Conservation (phyloP, 2,888 invertebrate genomes). For the Rhagonycha fulva region DNA sequence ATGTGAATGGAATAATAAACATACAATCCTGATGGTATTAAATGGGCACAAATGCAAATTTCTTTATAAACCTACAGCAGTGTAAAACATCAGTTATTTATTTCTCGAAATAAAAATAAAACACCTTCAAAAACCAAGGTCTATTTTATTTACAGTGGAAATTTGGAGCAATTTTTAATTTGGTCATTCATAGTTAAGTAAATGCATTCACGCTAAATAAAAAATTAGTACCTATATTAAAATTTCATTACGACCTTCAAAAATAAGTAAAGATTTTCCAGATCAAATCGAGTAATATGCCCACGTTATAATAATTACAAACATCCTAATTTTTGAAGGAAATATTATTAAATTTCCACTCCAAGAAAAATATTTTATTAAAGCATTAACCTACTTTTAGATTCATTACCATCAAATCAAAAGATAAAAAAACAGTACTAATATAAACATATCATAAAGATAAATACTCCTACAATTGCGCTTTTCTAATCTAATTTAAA, state of each 20-base stretch:
- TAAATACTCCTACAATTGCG: conserved; percentile 18
- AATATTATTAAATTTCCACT: neutral
- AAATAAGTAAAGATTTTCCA: neutral
- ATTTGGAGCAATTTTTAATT: neutral
- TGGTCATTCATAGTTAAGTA: neutral
- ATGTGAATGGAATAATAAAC: neutral
- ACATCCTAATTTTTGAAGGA: neutral
- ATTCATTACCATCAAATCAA: neutral
- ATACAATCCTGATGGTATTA: neutral
- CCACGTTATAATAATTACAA: neutral
- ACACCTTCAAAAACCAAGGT: neutral
- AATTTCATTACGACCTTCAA: neutral
- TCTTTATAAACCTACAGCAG: neutral
- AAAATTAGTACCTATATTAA: neutral
- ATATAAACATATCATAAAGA: conserved; percentile 5
- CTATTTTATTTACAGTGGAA: neutral
- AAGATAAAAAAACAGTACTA: neutral
- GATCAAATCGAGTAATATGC: neutral
- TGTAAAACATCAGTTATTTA: neutral
- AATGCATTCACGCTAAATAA: neutral
- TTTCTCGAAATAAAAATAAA: neutral
- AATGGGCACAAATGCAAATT: neutral
- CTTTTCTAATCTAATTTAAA: conserved; percentile 7
- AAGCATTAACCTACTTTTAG: neutral
- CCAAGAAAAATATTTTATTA: neutral